phyloP scores from a whole-genome alignment of 2,888 invertebrate genomes.

The Polyommatus iphigenia region DNA sequence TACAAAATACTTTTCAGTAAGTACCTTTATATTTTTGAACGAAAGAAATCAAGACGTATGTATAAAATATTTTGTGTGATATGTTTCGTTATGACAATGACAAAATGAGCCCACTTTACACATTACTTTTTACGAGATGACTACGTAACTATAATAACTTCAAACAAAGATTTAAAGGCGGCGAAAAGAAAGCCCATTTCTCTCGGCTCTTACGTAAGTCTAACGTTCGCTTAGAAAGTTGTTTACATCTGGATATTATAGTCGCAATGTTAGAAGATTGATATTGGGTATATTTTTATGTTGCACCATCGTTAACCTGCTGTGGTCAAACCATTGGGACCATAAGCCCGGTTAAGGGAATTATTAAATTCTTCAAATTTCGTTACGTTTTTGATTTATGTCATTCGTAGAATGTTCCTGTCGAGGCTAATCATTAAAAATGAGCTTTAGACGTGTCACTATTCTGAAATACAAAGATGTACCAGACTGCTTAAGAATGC shows the following conservation, averaged over 20 bases:
- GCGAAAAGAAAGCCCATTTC: constrained; percentile 29
- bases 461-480: background rate
- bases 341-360: background rate
- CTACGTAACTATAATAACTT: constrained; percentile 22
- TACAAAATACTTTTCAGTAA: background rate
- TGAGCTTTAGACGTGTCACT: background rate
- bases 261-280: background rate
- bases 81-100: background rate
- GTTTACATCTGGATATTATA: constrained; percentile 21
- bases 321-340: background rate
- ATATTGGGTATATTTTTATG: background rate
- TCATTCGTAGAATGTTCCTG: background rate
- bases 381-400: background rate
- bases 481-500: constrained; percentile 6
- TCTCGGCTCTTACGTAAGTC: constrained; percentile 20
- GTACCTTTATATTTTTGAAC: background rate
- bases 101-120: background rate
- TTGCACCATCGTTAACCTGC: background rate
- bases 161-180: constrained; percentile 10
- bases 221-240: constrained; percentile 22
- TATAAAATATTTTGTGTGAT: background rate
- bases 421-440: too few species aligned
- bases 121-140: background rate
- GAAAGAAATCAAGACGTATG: background rate
- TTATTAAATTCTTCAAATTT: background rate